Base-by-base conservation (phyloP, 2,888 invertebrate genomes). In the Cyclophora punctaria region DNA sequence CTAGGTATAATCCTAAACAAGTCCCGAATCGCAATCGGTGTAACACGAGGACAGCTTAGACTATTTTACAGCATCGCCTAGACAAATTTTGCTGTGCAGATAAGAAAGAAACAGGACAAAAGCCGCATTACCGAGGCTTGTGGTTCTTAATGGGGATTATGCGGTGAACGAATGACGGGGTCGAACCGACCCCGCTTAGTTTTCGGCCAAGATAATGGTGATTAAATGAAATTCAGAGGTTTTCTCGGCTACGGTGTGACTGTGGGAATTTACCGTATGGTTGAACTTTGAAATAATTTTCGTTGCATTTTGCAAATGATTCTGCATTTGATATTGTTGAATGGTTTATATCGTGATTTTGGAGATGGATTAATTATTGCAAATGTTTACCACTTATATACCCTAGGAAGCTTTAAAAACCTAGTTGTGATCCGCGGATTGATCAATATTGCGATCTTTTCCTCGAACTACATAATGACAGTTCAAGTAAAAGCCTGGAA, bases 101-200 rank as follows among this genome's bases (percentile, higher is more conserved):
- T 87, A 87, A 85, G 87, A 86, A 87, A 87, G 84, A 84, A 83
- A 78, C 78, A 79, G 78, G 74, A 83, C 79, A 78, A 74, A 71
- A 71, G 80, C 73, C 71, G 78, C 69, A 80, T 82, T 80, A 82
- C 70, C 63, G 72, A 53, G 68, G 76, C 77, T 77, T 71, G 75
- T 61, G 77, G 80, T 71, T 72, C 71, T 74, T 83, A 81, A 80
- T 74, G 71, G 73, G 84, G 83, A 80, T 83, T 80, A 83, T 67
- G 63, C 64, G 67, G 67, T 47, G 68, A 71, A 81, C 77, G 73
- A 74, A 77, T 71, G 78, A 75, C 69, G 71, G 67, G 75, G 69
- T 64, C 66, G 66, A 69, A 66, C 67, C 63, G 64, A 60, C 64
- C 70, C 59, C 58, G 78, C 75, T 77, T 76, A 74, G 76, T 73